A percentile compares a stretch with the other conserved stretches of the same genome.
Evolutionary conservation across 1,140 invertebrate species (phyloP).

Genomic region (Popillia japonica): DNA sequence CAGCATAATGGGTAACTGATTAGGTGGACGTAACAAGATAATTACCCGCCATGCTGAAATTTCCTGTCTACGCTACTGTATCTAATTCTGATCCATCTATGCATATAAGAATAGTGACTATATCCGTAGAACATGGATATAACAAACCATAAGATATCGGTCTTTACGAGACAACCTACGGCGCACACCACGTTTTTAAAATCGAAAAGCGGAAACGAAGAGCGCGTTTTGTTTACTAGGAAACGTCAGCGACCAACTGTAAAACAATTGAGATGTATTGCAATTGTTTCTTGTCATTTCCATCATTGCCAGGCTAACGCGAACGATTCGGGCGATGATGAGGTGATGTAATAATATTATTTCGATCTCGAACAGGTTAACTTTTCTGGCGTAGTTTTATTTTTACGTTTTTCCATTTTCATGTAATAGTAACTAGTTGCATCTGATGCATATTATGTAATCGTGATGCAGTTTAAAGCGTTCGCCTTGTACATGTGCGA

Average conservation of each 20-base stretch:
- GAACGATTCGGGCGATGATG: neutral
- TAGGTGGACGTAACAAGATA: too few relatives aligned
- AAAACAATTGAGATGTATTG: conserved; percentile 35
- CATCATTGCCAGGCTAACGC: neutral
- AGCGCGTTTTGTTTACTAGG: conserved; percentile 33
- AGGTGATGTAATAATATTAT: neutral
- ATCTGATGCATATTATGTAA: neutral
- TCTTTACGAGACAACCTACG: conserved; percentile 36
- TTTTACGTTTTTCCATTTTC: too few relatives aligned
- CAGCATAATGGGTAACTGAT: too few relatives aligned
- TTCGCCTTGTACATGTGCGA: neutral
- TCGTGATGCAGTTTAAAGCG: neutral
- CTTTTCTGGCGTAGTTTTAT: too few relatives aligned
- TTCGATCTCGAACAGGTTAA: neutral
- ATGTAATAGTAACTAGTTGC: neutral
- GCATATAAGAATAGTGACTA: neutral
- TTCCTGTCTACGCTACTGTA: neutral
- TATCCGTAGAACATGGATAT: conserved; percentile 19
- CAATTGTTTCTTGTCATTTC: conserved; percentile 3
- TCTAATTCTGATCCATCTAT: neutral
- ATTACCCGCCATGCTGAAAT: too few relatives aligned
- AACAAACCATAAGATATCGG: conserved; percentile 35
- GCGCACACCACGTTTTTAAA: conserved; percentile 29
- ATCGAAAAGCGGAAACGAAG: conserved; percentile 35
- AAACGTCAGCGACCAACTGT: conserved; percentile 32